Percentiles rank a stretch among this genome's conserved stretches.
phyloP scores from a whole-genome alignment of 2,888 invertebrate genomes.

The Eucriotettix oculatus region DNA sequence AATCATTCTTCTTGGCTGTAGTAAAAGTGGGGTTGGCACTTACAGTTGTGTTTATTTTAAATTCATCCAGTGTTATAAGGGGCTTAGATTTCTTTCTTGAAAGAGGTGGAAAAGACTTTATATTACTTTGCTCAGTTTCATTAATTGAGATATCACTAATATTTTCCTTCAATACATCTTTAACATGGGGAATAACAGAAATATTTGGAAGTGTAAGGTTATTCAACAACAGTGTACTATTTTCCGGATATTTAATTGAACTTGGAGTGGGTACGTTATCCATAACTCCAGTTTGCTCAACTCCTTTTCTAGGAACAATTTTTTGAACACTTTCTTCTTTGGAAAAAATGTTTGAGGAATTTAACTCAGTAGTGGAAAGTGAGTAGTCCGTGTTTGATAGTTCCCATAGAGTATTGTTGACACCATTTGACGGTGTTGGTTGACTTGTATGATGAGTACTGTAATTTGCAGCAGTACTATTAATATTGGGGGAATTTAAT shows the following conservation, averaged over 20 bases:
- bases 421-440: too few species aligned
- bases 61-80: background rate
- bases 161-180: background rate
- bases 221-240: background rate
- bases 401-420: too few species aligned
- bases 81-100: background rate
- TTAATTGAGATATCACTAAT: background rate
- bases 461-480: too few species aligned
- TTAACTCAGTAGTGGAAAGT: too few species aligned
- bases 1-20: conserved; percentile 26
- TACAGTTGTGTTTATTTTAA: background rate
- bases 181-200: background rate
- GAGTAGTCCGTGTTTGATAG: too few species aligned
- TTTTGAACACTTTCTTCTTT: background rate
- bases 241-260: too few species aligned
- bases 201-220: background rate
- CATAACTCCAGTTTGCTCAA: background rate
- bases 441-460: too few species aligned
- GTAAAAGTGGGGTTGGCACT: background rate
- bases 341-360: too few species aligned
- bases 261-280: background rate
- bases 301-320: conserved; percentile 8
- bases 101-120: background rate
- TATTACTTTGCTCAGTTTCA: background rate
- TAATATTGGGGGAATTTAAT: too few species aligned